These are phyloP conservation scores for Notolepis coatsorum DNA, from an alignment of 2,797 vertebrate genomes.

Conservation along the genomic window DNA sequence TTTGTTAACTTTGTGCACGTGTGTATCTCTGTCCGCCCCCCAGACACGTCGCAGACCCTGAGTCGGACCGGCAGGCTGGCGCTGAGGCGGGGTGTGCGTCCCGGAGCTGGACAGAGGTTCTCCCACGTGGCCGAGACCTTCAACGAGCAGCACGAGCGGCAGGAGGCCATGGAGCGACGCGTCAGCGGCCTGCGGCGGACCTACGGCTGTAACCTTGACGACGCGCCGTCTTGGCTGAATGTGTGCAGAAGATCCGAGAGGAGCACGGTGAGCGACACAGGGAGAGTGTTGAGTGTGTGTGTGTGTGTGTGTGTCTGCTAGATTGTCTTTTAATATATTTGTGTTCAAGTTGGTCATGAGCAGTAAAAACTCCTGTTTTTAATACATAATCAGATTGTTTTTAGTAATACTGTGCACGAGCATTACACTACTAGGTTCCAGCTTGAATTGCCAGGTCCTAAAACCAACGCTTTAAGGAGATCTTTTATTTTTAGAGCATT, in stretches of 20 bases:
- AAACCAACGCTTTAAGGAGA: too few relatives aligned
- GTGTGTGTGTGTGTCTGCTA: too few relatives aligned
- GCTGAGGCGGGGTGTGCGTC: slow-evolving; percentile 67
- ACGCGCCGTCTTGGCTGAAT: slow-evolving; percentile 63
- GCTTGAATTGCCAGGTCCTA: too few relatives aligned
- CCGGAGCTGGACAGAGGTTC: slow-evolving; percentile 76
- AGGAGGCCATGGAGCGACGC: slow-evolving; percentile 64
- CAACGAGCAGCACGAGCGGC: slow-evolving; percentile 76
- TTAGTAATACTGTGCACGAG: too few relatives aligned
- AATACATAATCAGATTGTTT: too few relatives aligned
- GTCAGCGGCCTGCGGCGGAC: slow-evolving; percentile 53
- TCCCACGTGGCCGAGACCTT: slow-evolving; percentile 76
- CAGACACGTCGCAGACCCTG: slow-evolving; percentile 38
- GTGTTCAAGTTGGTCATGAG: too few relatives aligned
- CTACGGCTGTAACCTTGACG: slow-evolving; percentile 49
- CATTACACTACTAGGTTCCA: too few relatives aligned
- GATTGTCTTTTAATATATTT: too few relatives aligned
- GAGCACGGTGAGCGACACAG: slow-evolving; percentile 70
- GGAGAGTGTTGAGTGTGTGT: too few relatives aligned
- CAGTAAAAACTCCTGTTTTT: too few relatives aligned
- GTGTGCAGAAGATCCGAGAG: slow-evolving; percentile 70
- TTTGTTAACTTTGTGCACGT: background rate
- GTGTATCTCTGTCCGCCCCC: background rate
- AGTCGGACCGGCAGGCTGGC: slow-evolving; percentile 54
- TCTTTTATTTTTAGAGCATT: too few relatives aligned